A percentile compares a stretch with the other conserved stretches of the same genome.
Evolutionary conservation across 2,113 vertebrate species (phyloP).

Genomic region (Sphyrna mokarran): DNA sequence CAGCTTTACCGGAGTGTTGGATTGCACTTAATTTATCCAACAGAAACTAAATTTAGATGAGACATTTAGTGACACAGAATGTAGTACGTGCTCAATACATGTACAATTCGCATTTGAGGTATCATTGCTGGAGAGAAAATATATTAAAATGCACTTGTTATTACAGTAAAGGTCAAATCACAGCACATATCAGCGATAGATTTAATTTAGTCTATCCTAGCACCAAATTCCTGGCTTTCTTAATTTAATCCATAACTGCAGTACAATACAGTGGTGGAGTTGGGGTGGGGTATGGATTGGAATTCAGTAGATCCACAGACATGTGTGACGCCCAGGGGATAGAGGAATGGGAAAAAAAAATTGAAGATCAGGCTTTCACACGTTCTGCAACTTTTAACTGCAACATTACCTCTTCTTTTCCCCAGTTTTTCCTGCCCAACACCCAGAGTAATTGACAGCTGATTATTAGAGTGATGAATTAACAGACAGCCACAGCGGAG

Average conservation of each 20-base stretch:
- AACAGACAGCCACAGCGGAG: background rate
- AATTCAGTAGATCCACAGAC: background rate
- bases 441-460: background rate
- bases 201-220: background rate
- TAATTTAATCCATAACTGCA: background rate
- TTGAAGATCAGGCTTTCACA: background rate
- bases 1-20: constrained; percentile 10
- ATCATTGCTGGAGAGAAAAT: background rate
- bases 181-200: background rate
- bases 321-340: background rate
- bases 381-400: background rate
- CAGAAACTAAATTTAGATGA: constrained; percentile 28
- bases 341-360: background rate
- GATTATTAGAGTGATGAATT: background rate
- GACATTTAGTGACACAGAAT: background rate
- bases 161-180: background rate
- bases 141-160: background rate
- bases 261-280: too few species aligned
- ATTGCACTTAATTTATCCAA: constrained; percentile 16
- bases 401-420: background rate
- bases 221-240: background rate
- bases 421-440: background rate
- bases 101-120: background rate
- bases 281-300: too few species aligned
- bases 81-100: background rate